Conservation (phyloP, 1,140 invertebrate genomes). For the Brachionus plicatilis region DNA sequence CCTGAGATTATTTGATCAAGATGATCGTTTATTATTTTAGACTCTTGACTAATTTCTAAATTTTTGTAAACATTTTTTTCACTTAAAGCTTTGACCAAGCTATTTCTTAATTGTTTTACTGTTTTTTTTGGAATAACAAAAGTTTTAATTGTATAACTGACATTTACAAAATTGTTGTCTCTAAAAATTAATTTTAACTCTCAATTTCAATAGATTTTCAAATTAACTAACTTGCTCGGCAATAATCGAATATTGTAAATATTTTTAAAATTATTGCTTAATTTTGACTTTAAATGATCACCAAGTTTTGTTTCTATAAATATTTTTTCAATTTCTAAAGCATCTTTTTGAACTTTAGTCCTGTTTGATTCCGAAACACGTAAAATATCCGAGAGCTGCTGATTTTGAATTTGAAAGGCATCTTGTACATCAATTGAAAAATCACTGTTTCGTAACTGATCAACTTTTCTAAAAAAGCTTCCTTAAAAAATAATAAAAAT, state of each 20-base stretch:
- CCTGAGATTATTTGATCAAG: background rate
- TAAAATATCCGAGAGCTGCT: background rate
- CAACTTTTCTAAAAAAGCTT: background rate
- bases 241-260: constrained; percentile 7
- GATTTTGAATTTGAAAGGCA: constrained; percentile 7
- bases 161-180: background rate
- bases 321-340: background rate
- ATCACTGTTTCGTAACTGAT: background rate
- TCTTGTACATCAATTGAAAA: constrained; percentile 37
- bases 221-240: background rate
- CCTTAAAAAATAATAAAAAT: background rate
- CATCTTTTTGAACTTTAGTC: background rate
- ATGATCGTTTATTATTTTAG: background rate
- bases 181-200: background rate
- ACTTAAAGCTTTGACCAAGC: background rate
- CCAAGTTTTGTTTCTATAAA: background rate
- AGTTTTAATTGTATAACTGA: background rate
- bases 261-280: background rate
- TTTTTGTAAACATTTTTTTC: background rate
- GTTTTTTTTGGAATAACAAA: background rate
- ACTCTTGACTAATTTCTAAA: background rate
- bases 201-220: background rate
- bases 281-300: background rate
- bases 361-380: background rate
- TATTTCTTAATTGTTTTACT: background rate